Evolutionary conservation across 2,113 vertebrate genomes (phyloP).

Genomic region (Cyanoderma ruficeps): DNA sequence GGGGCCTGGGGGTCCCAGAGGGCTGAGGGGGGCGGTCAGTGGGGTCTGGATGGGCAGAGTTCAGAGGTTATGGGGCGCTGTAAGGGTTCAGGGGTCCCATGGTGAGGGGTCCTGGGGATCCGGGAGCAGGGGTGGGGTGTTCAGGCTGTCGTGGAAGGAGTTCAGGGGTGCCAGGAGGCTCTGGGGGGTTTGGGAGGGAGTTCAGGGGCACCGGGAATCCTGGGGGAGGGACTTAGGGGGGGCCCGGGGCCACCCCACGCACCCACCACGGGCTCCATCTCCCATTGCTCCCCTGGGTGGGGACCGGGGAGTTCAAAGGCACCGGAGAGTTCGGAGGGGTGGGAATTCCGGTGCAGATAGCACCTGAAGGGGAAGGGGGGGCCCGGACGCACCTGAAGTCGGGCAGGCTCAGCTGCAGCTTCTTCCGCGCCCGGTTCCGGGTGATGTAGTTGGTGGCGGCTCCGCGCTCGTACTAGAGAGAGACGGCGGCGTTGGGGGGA

Average conservation of each 20-base stretch:
- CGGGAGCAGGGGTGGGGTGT: too few relatives aligned
- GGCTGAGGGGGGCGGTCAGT: not conserved
- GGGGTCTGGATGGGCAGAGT: not conserved
- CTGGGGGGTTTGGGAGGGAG: too few relatives aligned
- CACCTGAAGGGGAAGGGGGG: not conserved
- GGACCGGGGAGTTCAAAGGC: not conserved
- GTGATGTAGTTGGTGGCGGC: conserved; percentile 95
- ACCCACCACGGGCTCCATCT: accelerated
- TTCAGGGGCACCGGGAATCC: not conserved
- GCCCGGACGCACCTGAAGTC: conserved; percentile 86
- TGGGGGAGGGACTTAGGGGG: accelerated
- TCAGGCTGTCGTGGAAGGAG: too few relatives aligned
- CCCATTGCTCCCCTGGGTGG: not conserved
- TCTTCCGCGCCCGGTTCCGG: conserved; percentile 93
- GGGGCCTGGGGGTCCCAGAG: not conserved
- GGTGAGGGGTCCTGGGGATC: accelerated
- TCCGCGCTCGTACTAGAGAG: conserved; percentile 83
- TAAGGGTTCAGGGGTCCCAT: too few relatives aligned
- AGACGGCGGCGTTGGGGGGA: accelerated
- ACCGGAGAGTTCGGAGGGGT: too few relatives aligned
- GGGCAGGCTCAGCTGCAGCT: conserved; percentile 88
- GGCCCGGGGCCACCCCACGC: too few relatives aligned
- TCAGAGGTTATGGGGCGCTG: too few relatives aligned
- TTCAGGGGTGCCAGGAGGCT: too few relatives aligned
- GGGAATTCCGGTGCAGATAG: too few relatives aligned